These are phyloP conservation scores for Orthosia cruda DNA, from an alignment of 2,888 invertebrate genomes.

Conservation along the genomic window DNA sequence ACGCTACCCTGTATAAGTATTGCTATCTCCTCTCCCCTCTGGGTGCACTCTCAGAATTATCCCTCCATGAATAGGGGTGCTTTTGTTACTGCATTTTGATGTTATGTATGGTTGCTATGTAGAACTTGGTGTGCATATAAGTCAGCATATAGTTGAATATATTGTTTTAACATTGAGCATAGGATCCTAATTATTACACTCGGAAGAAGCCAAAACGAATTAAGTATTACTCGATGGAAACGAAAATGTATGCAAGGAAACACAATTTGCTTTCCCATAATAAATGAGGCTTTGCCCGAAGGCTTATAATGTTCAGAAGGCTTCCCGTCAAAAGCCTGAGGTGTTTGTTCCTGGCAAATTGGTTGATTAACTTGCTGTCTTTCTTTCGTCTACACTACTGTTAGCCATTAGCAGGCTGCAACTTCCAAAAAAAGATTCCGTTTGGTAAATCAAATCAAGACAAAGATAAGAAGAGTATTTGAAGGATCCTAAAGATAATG, in stretches of 20 bases:
- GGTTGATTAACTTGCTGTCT: not conserved
- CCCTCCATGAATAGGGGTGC: conserved; percentile 82
- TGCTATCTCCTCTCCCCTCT: conserved; percentile 86
- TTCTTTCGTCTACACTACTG: not conserved
- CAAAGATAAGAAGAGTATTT: not conserved
- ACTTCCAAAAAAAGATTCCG: not conserved
- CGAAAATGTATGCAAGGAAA: no score
- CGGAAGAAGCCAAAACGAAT: no score
- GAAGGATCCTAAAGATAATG: not conserved
- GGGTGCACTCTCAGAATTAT: conserved; percentile 87
- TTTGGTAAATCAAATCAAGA: not conserved
- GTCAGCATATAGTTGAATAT: not conserved
- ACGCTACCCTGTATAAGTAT: conserved; percentile 83
- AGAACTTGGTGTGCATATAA: conserved; percentile 35
- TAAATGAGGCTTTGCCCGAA: no score
- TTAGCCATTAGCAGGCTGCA: not conserved
- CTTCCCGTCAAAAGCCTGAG: not conserved
- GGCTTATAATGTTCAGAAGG: not conserved
- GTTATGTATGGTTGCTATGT: conserved; percentile 56
- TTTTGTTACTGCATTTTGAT: conserved; percentile 79
- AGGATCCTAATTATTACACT: no score
- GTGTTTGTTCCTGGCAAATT: not conserved
- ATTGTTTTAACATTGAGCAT: no score
- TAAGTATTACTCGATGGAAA: no score
- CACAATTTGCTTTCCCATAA: no score